phyloP scores from a whole-genome alignment of 2,797 vertebrate genomes.

The Anguilla pacifica region DNA sequence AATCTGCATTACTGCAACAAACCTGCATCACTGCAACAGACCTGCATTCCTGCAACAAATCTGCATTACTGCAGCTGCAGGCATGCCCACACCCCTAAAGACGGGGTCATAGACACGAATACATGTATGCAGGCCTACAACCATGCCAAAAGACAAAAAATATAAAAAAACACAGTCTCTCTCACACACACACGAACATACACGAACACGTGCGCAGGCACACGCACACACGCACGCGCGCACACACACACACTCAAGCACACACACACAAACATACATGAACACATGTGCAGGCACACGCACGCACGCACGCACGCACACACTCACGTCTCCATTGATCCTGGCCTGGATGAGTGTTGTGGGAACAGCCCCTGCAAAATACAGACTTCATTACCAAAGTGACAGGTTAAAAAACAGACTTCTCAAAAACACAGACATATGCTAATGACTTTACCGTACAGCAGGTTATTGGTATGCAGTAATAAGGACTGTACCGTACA shows the following conservation, averaged over 20 bases:
- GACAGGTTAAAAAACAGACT: neutral
- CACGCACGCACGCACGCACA: neutral
- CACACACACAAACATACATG: too few relatives aligned
- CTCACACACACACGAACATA: too few relatives aligned
- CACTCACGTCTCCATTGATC: conserved; percentile 84
- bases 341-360: conserved; percentile 71
- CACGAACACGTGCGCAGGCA: neutral
- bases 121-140: neutral
- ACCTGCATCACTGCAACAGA: neutral
- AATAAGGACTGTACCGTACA: neutral
- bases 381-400: neutral
- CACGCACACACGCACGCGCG: neutral
- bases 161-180: too few relatives aligned
- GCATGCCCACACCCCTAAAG: neutral
- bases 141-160: neutral
- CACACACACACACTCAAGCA: conserved; percentile 41
- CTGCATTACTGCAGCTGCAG: neutral
- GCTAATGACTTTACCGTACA: neutral
- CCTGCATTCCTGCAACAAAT: neutral
- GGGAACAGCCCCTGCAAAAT: conserved; percentile 74
- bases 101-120: neutral
- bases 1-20: neutral
- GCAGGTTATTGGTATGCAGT: neutral
- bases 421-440: too few relatives aligned
- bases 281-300: neutral